These are phyloP conservation scores for Musca domestica DNA, from an alignment of 1,140 invertebrate genomes.

Conservation along the genomic window DNA sequence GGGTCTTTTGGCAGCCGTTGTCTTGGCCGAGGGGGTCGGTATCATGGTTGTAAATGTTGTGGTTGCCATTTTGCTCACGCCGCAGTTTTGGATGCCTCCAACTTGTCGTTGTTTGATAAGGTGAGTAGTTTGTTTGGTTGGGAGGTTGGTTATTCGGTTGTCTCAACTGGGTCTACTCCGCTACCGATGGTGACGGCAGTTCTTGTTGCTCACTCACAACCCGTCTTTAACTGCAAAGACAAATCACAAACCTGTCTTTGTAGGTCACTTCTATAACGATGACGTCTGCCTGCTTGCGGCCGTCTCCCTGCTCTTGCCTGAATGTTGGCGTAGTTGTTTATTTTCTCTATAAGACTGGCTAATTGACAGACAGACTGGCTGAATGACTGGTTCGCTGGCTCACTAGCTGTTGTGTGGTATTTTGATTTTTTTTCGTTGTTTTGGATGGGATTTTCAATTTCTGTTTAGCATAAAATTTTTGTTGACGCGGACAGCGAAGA, in stretches of 20 bases:
- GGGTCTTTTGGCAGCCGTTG: conserved; percentile 45
- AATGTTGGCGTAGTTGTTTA: neutral
- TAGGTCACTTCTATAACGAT: conserved; percentile 48
- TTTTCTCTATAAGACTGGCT: neutral
- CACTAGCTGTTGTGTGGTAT: neutral
- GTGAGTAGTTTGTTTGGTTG: conserved; percentile 6
- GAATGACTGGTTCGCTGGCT: neutral
- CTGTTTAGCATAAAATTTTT: conserved; percentile 9
- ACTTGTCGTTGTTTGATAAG: neutral
- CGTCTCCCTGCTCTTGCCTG: neutral
- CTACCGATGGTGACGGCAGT: conserved; percentile 7
- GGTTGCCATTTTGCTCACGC: conserved; percentile 34
- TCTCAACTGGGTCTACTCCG: conserved; percentile 22
- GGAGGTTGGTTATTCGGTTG: neutral
- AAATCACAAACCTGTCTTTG: conserved; percentile 49
- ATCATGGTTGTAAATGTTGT: conserved; percentile 29
- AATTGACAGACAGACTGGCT: neutral
- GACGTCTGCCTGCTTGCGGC: neutral
- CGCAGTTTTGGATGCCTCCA: conserved; percentile 30
- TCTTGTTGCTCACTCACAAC: neutral
- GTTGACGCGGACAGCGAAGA: neutral
- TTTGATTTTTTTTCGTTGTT: neutral
- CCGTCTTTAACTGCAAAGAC: conserved; percentile 4
- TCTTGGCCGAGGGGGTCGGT: conserved; percentile 23
- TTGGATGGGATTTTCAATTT: neutral